Base-by-base conservation (phyloP, 2,888 invertebrate species). In the Sceliomorpha sp. region DNA sequence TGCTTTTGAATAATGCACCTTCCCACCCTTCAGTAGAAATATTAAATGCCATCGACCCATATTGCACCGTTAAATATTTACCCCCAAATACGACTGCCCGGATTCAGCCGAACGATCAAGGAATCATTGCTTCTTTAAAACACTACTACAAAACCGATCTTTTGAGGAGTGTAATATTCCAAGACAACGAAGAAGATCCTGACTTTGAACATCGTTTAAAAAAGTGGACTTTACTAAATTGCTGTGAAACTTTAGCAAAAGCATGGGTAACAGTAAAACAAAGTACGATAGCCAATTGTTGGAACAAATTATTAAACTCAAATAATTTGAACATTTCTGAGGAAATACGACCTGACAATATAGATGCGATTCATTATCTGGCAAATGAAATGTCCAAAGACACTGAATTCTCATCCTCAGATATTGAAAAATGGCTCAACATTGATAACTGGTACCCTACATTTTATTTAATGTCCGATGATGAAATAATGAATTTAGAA, bases 11-110 rank as follows among this genome's bases (percentile, higher is more conserved):
- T 8, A 40, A 40, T 12, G 40, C 40, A 5, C 40, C 40, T 2
- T 40, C 40, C 9, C 26, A 40, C 12, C 40, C 40, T 1, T 1
- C 8, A 17, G 24, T 10, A 20, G 40, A 40, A 40, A 9, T 10
- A 10, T 40, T 40, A 24, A 40, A 40, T 40, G 40, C 40, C 3
- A 40, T 40, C 7, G 40, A 40, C 8, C 24, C 40, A 40, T 20
- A 6, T 24, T 40, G 40, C 26, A 6, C 7, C 5, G 40, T 40
- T 6, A 9, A 4, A 4, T 40, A 40, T 40, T 40, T 40, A 10
- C 40, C 40, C 12, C 40, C 26, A 24, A 40, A 40, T 12, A 40
- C 40, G 6, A 40, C 40, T 2, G 40, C 40, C 1, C 7, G 9
- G 3, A 40, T 40, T 24, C 40, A 40, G 12, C 40, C 40, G 1